Conservation (phyloP, 2,888 invertebrate genomes). For the Cheilosia vulpina region DNA sequence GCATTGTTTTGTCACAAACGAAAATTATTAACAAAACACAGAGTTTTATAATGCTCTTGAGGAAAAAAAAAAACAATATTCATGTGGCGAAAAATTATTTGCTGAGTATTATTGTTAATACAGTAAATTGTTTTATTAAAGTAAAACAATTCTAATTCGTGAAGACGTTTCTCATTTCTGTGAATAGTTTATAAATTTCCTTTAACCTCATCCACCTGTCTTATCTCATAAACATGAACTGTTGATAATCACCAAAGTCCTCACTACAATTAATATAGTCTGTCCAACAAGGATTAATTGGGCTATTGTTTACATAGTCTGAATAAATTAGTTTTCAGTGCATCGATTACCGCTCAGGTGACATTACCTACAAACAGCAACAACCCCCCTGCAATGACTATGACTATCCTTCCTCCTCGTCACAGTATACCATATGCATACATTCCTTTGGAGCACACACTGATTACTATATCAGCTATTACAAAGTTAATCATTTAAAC, state of each 20-base stretch:
- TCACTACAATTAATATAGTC: not conserved
- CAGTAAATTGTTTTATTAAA: too few relatives aligned
- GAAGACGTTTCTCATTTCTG: too few relatives aligned
- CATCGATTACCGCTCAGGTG: not conserved
- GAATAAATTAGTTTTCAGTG: not conserved
- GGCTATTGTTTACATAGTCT: not conserved
- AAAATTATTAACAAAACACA: too few relatives aligned
- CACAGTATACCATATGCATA: not conserved
- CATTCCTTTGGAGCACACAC: not conserved
- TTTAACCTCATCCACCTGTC: too few relatives aligned
- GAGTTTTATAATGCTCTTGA: too few relatives aligned
- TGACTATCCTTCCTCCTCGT: not conserved
- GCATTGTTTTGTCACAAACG: too few relatives aligned
- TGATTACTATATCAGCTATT: not conserved
- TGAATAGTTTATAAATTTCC: too few relatives aligned
- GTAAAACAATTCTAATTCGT: too few relatives aligned
- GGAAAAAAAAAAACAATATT: too few relatives aligned
- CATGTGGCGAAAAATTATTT: too few relatives aligned
- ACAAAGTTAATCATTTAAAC: constrained; percentile 49
- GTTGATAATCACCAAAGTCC: not conserved
- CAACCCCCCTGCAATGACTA: too few relatives aligned
- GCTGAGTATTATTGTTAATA: too few relatives aligned
- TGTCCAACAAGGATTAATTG: constrained; percentile 16
- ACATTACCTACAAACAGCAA: not conserved
- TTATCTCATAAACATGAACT: not conserved